These are phyloP conservation scores for Aspidoscelis tigris DNA, from an alignment of 2,113 vertebrate species.

Conservation along the genomic window DNA sequence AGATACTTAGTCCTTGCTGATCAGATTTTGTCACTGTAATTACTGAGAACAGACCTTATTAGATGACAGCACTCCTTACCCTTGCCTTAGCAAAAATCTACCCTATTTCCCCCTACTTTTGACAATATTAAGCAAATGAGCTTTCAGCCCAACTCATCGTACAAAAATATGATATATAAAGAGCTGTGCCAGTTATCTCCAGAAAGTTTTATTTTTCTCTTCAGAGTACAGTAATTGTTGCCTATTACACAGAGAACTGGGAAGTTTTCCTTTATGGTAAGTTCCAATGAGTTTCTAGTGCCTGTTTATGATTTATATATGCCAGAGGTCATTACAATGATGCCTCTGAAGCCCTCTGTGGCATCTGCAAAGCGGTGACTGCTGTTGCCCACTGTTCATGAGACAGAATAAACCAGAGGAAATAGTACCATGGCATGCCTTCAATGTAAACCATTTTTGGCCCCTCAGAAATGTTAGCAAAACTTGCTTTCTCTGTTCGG, in stretches of 20 bases:
- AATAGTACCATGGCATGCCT: too few relatives aligned
- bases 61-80: conserved; percentile 82
- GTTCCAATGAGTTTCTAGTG: too few relatives aligned
- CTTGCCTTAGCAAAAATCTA: conserved; percentile 73
- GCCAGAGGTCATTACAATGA: too few relatives aligned
- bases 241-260: neutral
- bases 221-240: neutral
- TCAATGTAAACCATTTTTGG: too few relatives aligned
- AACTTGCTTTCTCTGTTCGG: too few relatives aligned
- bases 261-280: neutral
- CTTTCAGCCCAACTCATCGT: rapidly evolving
- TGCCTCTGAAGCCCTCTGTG: too few relatives aligned
- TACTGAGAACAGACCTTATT: conserved; percentile 93
- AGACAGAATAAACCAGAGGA: too few relatives aligned
- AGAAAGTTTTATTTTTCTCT: neutral
- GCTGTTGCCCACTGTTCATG: too few relatives aligned
- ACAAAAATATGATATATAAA: neutral
- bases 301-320: too few relatives aligned
- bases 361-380: too few relatives aligned
- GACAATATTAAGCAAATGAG: conserved; percentile 16
- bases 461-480: too few relatives aligned
- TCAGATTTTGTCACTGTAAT: conserved; percentile 93
- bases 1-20: conserved; percentile 92
- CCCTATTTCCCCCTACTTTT: conserved; percentile 59
- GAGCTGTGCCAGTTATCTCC: neutral